A percentile compares a stretch with the other conserved stretches of the same genome.
Conservation (phyloP, 2,113 vertebrate genomes). For the Psophia crepitans region DNA sequence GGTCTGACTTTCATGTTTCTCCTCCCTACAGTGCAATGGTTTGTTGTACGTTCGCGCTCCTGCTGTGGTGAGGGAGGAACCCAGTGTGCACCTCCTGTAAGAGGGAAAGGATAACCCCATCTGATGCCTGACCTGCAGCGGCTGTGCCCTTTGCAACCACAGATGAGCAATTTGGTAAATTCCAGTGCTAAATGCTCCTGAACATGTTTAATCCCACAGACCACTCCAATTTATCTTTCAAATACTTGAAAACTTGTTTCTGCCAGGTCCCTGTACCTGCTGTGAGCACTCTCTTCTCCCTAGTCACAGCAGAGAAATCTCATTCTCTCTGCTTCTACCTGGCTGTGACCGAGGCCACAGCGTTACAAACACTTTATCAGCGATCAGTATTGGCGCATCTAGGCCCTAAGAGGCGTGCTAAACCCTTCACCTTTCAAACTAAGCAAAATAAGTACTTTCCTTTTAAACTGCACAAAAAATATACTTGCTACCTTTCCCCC, state of each 20-base stretch:
- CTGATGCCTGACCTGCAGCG: neutral
- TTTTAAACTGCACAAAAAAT: neutral
- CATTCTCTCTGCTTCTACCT: neutral
- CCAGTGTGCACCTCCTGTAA: rapidly evolving
- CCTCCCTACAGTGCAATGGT: neutral
- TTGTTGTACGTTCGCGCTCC: neutral
- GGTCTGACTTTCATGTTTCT: neutral
- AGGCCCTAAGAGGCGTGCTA: neutral
- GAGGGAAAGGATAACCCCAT: neutral
- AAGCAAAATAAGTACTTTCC: neutral
- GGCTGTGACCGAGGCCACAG: neutral
- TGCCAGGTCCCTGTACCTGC: neutral
- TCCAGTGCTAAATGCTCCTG: neutral
- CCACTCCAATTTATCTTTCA: neutral
- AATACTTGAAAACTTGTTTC: neutral
- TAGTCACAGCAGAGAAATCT: neutral
- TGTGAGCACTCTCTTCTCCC: neutral
- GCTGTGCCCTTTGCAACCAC: neutral
- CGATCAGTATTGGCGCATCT: neutral
- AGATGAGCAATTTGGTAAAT: neutral
- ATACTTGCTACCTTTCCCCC: neutral
- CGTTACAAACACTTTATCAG: neutral
- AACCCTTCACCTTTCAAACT: neutral
- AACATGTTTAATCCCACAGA: neutral
- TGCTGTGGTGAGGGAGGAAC: neutral